Evolutionary conservation across 2,113 vertebrate species (phyloP), one percentile per base, ranked within the genome.

Genomic region (Heliornis fulica): DNA sequence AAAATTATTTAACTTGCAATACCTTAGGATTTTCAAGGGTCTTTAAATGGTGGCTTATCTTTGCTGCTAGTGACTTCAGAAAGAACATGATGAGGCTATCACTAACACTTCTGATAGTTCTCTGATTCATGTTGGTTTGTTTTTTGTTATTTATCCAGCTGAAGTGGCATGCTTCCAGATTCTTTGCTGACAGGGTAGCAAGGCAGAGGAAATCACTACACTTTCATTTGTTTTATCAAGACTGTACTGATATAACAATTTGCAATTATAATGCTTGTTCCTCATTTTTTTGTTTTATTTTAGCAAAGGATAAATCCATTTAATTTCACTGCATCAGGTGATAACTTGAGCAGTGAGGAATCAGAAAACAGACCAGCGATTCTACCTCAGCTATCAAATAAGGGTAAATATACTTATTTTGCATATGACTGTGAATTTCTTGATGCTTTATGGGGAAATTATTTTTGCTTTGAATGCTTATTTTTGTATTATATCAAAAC

Each of bases 271-370:
- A 63, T 28, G 34, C 68, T 82, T 56, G 29, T 90, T 94, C 66
- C 31, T 83, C n/a, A n/a, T n/a, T n/a, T n/a, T n/a, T 29, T 96
- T 13, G 16, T 45, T 51, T 51, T 51, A 15, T 51, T 97, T 43
- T 91, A 99, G 98, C 97, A 97, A 97, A 99, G 98, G 93, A 98
- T 97, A 97, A 99, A 99, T 96, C 99, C 99, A 4, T 99, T 99
- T 96, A 98, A 99, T 96, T 95, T 96, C 5, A 61, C 17, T 34
- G 59, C 94, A 26, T 89, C 96, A 90, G 94, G 84, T 75, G 98
- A 98, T 92, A 50, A 92, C 45, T 83, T 91, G 64, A 63, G 93
- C 72, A 87, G 51, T 17, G 66, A 34, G n/a, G 94, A 71, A 43
- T 80, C 95, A 59, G 75, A 93, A 93, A 94, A 94, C 78, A 96